Base-by-base conservation (phyloP, 2,888 invertebrate species). In the Agonum fuliginosum region DNA sequence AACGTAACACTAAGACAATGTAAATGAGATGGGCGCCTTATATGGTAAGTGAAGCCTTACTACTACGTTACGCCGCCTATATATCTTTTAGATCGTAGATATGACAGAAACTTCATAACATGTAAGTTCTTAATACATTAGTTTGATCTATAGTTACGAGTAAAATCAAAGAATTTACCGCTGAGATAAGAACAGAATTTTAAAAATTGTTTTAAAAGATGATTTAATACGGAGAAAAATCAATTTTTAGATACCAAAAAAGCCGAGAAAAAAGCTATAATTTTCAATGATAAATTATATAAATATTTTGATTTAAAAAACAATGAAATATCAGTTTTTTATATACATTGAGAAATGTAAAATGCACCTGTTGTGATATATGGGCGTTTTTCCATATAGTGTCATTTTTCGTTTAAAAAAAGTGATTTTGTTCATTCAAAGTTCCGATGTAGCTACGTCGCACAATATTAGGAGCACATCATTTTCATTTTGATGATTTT, bases 61-160 rank as follows among this genome's bases (percentile, higher is more conserved):
- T 70, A 70, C 70, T 70, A 24, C 12, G 70, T 70, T 70, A 70
- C 70, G 46, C 70, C 70, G 70, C 70, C 70, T 19, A 70, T 70
- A 46, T 27, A 20, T 70, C 70, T 43, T 70, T 46, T 27, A 27
- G 46, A 70, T 70, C 22, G 46, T 43, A 70, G 46, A 70, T 70
- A 70, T 70, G 70, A 70, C 70, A 70, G 37, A 37, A 67, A 37
- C 67, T 67, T 67, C 37, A 67, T 67, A 67, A 67, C 37, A 67
- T 41, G 22, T 37, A 67, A 67, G 67, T 67, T 67, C 37, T 67
- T 67, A 67, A 67, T 67, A 34, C 17, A 62, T 62, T 62, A 12
- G 24, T 30, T 6, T 62, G 58, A 62, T 62, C 8, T 62, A 62
- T 62, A 62, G 58, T 30, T 62, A 58, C 24, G 54, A 0, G 27